A percentile compares a stretch with the other conserved stretches of the same genome.
These are phyloP conservation scores for Heliconius nattereri DNA, from an alignment of 1,140 invertebrate genomes.

Conservation along the genomic window DNA sequence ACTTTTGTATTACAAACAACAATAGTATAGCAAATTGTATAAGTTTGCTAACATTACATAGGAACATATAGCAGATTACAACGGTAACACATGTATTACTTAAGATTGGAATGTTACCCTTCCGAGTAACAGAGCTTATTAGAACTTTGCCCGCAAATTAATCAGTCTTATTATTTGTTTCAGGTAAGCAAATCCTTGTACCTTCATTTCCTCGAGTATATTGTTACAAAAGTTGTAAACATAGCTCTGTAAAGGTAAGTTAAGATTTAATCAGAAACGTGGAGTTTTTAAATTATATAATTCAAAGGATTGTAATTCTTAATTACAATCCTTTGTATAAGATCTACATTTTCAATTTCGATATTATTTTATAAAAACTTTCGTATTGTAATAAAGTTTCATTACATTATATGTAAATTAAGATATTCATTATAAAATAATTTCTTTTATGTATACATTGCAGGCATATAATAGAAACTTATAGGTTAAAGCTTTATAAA, in stretches of 20 bases:
- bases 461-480: too few relatives aligned
- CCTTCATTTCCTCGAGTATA: constrained; percentile 28
- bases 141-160: constrained; percentile 33
- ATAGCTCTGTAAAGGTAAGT: constrained; percentile 32
- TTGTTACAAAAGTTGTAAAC: constrained; percentile 29
- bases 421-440: too few relatives aligned
- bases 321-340: too few relatives aligned
- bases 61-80: not conserved
- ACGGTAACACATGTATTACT: constrained; percentile 3
- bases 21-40: not conserved
- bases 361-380: not conserved
- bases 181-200: constrained; percentile 43
- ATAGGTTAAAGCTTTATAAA: too few relatives aligned
- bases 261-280: not conserved
- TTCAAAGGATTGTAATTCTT: not conserved
- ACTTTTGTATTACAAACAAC: not conserved
- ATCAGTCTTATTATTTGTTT: constrained; percentile 43
- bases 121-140: constrained; percentile 28
- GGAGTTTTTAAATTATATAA: not conserved
- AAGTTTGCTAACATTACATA: not conserved
- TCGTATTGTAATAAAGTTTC: too few relatives aligned
- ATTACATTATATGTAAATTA: too few relatives aligned
- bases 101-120: not conserved
- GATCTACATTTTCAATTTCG: not conserved
- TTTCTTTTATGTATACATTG: too few relatives aligned